Evolutionary conservation across 2,113 vertebrate species (phyloP).

Genomic region (Sphaerodactylus townsendi): DNA sequence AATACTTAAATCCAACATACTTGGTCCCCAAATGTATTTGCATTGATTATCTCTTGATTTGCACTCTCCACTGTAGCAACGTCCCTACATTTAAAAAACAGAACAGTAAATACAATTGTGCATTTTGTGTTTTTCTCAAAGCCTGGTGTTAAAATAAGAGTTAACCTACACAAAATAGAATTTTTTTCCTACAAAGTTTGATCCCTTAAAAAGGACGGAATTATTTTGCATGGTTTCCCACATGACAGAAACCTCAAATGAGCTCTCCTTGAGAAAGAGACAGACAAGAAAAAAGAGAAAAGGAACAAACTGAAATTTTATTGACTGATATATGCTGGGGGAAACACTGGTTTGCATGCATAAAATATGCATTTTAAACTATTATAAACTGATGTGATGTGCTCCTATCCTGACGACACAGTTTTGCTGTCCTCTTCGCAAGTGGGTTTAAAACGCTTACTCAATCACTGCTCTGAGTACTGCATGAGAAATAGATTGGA

Average conservation of each 20-base stretch:
- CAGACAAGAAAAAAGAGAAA: too few relatives aligned
- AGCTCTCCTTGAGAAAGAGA: neutral
- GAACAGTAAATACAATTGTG: slow-evolving; percentile 24
- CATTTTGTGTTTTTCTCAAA: neutral
- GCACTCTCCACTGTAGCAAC: slow-evolving; percentile 95
- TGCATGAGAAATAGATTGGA: too few relatives aligned
- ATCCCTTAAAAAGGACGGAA: neutral
- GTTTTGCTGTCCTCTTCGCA: too few relatives aligned
- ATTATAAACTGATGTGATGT: neutral
- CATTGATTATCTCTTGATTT: slow-evolving; percentile 97
- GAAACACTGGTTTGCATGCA: neutral
- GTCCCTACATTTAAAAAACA: slow-evolving; percentile 79
- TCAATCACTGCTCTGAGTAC: too few relatives aligned
- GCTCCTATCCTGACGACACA: too few relatives aligned
- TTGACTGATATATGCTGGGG: neutral
- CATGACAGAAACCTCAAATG: neutral
- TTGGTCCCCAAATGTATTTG: slow-evolving; percentile 96
- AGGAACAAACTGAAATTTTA: too few relatives aligned
- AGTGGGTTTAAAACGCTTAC: too few relatives aligned
- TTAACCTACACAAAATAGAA: neutral
- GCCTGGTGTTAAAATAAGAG: neutral
- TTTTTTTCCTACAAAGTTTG: slow-evolving; percentile 13
- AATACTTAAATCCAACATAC: slow-evolving; percentile 77
- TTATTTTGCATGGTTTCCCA: neutral
- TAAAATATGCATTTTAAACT: neutral